Percentiles rank a stretch among this genome's conserved stretches.
phyloP scores from a whole-genome alignment of 2,113 vertebrate species.

The Mormyrus iriodes region DNA sequence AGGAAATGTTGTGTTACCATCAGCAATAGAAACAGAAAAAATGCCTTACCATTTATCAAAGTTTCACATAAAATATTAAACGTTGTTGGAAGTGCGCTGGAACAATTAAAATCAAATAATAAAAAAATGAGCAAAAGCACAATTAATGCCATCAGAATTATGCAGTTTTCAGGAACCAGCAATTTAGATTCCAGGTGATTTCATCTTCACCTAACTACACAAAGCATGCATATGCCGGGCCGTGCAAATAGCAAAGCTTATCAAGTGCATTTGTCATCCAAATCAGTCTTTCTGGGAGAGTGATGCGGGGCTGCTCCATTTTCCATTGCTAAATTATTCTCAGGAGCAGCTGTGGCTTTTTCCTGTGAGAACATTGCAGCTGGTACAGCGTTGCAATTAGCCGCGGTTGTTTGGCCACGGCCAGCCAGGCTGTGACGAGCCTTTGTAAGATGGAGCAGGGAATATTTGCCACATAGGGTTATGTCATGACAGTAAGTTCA shows the following conservation, averaged over 20 bases:
- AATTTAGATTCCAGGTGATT: not conserved
- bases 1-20: not conserved
- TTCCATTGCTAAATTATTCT: not conserved
- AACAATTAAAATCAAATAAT: not conserved
- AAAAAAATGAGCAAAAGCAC: not conserved
- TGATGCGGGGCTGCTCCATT: not conserved
- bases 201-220: not conserved
- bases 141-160: not conserved
- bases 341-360: not conserved
- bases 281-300: not conserved
- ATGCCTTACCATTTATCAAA: not conserved
- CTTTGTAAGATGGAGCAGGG: not conserved
- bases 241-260: not conserved
- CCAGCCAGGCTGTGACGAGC: not conserved
- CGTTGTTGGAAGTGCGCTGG: not conserved
- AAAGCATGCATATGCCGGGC: not conserved
- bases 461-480: not conserved
- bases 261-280: not conserved
- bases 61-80: not conserved
- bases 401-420: not conserved
- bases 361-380: not conserved
- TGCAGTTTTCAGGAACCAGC: not conserved
- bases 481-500: not conserved
- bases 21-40: not conserved
- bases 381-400: not conserved